Base-by-base conservation (phyloP, 2,797 vertebrate species). In the Girardinus metallicus region DNA sequence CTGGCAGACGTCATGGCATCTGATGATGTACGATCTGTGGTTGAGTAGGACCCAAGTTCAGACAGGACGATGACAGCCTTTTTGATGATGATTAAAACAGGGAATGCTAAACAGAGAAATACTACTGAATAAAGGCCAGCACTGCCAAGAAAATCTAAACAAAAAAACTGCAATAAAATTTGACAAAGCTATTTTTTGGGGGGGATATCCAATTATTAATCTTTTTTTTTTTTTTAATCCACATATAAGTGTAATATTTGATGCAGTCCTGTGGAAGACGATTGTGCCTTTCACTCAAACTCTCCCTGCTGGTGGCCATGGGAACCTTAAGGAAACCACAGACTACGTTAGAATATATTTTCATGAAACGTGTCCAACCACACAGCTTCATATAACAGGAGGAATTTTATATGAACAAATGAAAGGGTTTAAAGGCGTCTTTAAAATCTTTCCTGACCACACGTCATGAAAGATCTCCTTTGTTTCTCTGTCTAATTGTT, bases 401-500 rank as follows among this genome's bases (percentile, higher is more conserved):
- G 1, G 72, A 90, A 49, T 89, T 92, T 93, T 87, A 92, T 86
- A 91, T 88, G 74, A 83, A 90, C 90, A 93, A 92, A 92, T 87
- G 46, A 90, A 92, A 70, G 81, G 84, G 86, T 94, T 94, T 85
- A 91, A 93, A 93, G 87, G 70, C 79, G 75, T 81, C 66, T 94
- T 95, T 93, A 94, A 86, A 83, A 81, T 80, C 76, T 77, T 89
- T 90, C 82, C 77, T 92, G 91, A 93, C 87, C 87, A 79, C 78
- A 36, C 86, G 76, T 73, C 85, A 90, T 94, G 83, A 93, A 93
- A 78, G 88, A 89, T 88, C 84, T 85, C 88, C 86, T 95, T 94
- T 95, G 94, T 94, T 93, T 94, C 87, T 83, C 76, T 23, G n/a
- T 87, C 87, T 93, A 93, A 92, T 94, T 84, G 23, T 84, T 91